These are phyloP conservation scores for Idaea dimidiata DNA, from an alignment of 2,888 invertebrate genomes.

Conservation along the genomic window DNA sequence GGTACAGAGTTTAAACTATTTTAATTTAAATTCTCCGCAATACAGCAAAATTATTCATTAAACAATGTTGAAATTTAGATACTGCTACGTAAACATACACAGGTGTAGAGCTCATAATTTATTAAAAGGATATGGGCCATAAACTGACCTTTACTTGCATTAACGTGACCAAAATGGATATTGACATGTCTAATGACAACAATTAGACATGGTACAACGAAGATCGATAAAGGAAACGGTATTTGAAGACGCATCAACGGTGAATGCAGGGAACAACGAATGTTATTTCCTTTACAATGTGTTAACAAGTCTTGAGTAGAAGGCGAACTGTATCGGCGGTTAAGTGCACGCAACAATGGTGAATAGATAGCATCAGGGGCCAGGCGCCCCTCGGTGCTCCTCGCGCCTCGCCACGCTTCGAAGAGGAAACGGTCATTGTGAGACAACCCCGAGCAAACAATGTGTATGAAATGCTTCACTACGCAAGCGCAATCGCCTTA, in stretches of 20 bases:
- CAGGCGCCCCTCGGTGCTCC: constrained; percentile 52
- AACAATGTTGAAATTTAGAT: background rate
- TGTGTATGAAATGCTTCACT: constrained; percentile 30
- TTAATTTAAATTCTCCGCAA: constrained; percentile 2
- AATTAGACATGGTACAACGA: constrained; percentile 67
- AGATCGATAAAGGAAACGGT: constrained; percentile 72
- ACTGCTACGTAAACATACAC: constrained; percentile 11
- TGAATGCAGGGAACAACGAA: constrained; percentile 69
- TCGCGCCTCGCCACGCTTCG: constrained; percentile 43
- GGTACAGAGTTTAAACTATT: constrained; percentile 32
- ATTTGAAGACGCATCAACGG: constrained; percentile 60
- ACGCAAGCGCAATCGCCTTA: constrained; percentile 32
- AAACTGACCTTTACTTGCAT: constrained; percentile 26
- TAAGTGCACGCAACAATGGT: constrained; percentile 77
- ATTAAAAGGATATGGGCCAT: constrained; percentile 25
- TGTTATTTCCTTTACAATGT: constrained; percentile 79
- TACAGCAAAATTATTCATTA: constrained; percentile 21
- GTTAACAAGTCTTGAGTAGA: constrained; percentile 73
- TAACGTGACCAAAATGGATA: constrained; percentile 42
- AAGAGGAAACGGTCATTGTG: constrained; percentile 41
- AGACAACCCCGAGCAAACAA: constrained; percentile 32
- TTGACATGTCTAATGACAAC: constrained; percentile 61
- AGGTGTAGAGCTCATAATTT: constrained; percentile 20
- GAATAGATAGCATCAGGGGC: constrained; percentile 66
- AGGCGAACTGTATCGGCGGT: constrained; percentile 64